These are phyloP conservation scores for Nyctereutes procyonoides DNA, from an alignment of 2,113 vertebrate species.

Conservation along the genomic window DNA sequence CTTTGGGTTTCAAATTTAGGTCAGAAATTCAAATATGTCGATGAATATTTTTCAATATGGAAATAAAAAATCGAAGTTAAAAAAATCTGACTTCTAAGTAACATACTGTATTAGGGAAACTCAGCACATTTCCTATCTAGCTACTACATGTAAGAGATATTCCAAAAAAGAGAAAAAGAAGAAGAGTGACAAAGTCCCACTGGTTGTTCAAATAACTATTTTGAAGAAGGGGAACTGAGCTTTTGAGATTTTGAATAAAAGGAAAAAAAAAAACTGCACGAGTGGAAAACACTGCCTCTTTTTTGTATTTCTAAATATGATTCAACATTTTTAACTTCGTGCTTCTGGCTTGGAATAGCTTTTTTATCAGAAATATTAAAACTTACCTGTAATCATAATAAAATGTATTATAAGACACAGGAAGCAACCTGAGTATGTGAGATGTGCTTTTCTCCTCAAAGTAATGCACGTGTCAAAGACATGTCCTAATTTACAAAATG, in stretches of 20 bases:
- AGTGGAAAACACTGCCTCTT: conserved; percentile 4
- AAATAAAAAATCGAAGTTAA: conserved; percentile 24
- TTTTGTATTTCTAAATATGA: conserved; percentile 20
- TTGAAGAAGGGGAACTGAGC: conserved; percentile 43
- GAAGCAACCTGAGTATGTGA: neutral
- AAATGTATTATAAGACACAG: neutral
- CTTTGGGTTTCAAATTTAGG: conserved; percentile 54
- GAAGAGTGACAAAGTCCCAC: conserved; percentile 37
- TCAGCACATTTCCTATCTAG: conserved; percentile 7
- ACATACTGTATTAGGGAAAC: neutral
- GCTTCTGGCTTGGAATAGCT: neutral
- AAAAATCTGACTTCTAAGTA: neutral
- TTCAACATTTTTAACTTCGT: neutral
- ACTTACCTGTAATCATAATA: conserved; percentile 45
- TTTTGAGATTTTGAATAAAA: conserved; percentile 42
- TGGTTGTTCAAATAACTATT: conserved; percentile 56
- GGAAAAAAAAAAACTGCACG: neutral
- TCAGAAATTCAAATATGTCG: conserved; percentile 20
- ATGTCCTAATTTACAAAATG: neutral
- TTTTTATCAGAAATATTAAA: conserved; percentile 26
- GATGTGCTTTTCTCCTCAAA: conserved; percentile 20
- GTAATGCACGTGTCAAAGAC: neutral
- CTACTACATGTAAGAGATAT: conserved; percentile 51
- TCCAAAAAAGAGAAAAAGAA: conserved; percentile 54
- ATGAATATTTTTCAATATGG: conserved; percentile 36